phyloP scores from a whole-genome alignment of 2,888 invertebrate species.

The Conchocele bisecta region DNA sequence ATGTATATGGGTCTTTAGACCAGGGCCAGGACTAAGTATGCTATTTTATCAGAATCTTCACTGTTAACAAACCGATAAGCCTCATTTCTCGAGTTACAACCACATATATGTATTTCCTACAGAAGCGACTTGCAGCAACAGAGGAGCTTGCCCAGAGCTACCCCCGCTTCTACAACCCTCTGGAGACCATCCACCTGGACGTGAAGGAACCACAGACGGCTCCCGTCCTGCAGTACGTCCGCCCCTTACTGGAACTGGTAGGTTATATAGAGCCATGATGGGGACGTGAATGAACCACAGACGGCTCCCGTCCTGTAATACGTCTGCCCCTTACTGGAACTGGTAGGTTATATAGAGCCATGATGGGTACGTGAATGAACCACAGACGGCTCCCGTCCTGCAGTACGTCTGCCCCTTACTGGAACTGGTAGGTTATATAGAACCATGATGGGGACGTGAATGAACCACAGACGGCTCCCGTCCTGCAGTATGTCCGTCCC shows the following conservation, averaged over 20 bases:
- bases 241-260: constrained; percentile 62
- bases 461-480: no score
- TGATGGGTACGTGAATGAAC: constrained; percentile 14
- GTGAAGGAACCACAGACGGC: constrained; percentile 13
- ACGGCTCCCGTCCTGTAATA: constrained; percentile 45
- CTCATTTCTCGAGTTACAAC: no score
- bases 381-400: constrained; percentile 35
- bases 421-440: constrained; percentile 51
- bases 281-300: constrained; percentile 15
- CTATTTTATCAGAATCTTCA: no score
- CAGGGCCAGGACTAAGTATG: no score
- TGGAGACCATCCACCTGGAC: constrained; percentile 50
- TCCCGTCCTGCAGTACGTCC: constrained; percentile 48
- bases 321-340: constrained; percentile 53
- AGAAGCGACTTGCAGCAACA: no score
- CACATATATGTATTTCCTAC: no score
- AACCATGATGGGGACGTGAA: no score
- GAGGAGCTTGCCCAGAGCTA: constrained; percentile 24
- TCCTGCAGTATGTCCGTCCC: no score
- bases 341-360: constrained; percentile 54
- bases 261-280: constrained; percentile 9
- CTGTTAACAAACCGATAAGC: no score
- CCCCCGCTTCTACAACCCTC: constrained; percentile 53
- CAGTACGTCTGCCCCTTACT: constrained; percentile 56
- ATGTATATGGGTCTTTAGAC: no score